Base-by-base conservation (phyloP, 2,113 vertebrate genomes). In the Lamprotornis superbus region DNA sequence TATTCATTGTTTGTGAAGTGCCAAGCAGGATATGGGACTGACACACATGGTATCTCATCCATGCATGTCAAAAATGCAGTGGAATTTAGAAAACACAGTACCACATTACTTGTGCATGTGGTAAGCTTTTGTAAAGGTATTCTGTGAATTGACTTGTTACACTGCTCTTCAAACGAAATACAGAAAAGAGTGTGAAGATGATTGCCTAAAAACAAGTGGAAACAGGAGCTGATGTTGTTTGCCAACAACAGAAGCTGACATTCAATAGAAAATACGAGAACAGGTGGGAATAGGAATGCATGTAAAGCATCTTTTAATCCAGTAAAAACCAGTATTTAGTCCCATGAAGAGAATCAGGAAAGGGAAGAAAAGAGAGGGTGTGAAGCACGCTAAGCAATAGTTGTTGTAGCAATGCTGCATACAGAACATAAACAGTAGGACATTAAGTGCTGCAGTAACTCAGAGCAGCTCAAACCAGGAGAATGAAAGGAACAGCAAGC, bases 401-500 rank as follows among this genome's bases (percentile, higher is more conserved):
- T 3, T 67, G 61, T 50, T 77, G 75, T 50, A 94, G 55, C 53
- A 90, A 37, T 28, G 35, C 9, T 13, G 25, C 18, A 60, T 1
- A 53, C 33, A 71, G 25, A 95, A 75, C 22, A 56, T 4, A 35
- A 44, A 76, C 5, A 73, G 59, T 2, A 53, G 33, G 57, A 71
- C 30, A 60, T 10, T 5, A 60, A 75, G 40, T 23, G 46, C 5
- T 73, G 59, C 85, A 65, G 40, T 40, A 83, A 89, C 50, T 85
- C 55, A 15, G 28, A 78, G 70, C 37, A 73, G 42, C 39, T 53
- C 50, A 57, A 88, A 73, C 23, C 1, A 1, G 63, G 33, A 74
- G 56, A 42, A 90, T 28, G 67, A 94, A 86, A 92, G 50, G 67
- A 90, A 70, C 47, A 83, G 88, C 75, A 76, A 70, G 27, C 17